Evolutionary conservation across 2,113 vertebrate genomes (phyloP), one percentile per base, ranked within the genome.

Genomic region (Pholis gunnellus): DNA sequence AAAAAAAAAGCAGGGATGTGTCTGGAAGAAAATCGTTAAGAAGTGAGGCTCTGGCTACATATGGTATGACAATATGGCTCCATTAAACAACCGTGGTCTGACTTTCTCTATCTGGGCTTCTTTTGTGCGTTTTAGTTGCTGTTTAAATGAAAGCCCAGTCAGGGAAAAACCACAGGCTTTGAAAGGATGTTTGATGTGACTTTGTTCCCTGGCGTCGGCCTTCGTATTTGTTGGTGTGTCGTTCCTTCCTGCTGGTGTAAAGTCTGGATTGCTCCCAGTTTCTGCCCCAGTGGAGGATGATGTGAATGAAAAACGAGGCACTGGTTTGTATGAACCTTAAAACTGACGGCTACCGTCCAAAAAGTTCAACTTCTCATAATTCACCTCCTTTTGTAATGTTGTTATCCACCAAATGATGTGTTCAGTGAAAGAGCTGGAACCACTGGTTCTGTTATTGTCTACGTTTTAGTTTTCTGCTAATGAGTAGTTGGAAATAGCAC

Each of bases 21-120:
- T 72, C 46, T 79, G 57, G 46, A 64, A 46, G 44, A 52, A 71
- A 18, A 40, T 29, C 29, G 66, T 66, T 15, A 75, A 65, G 61
- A 60, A 70, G 27, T 54, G 72, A 64, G 17, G 18, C 34, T 25
- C 4, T 1, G 11, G 25, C 18, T 31, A n/a, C 46, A 74, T 61
- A 36, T 63, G 31, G 61, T 13, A 61, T 13, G 63, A 73, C n/a
- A 72, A 29, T 67, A 31, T 5, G 31, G 61, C 15, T 59, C 38
- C 9, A 57, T 65, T 76, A 65, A 71, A 48, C 11, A 0, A 1
- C 15, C 61, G 13, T 63, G 34, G 25, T 46, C 36, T 29, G 67
- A 61, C 57, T 61, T 50, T 46, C 15, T 64, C 18, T 31, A 9
- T 61, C 20, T 36, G 34, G 20, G 22, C 5, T 63, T 22, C 9